Evolutionary conservation across 2,113 vertebrate species (phyloP).

Genomic region (Echinops telfairi): DNA sequence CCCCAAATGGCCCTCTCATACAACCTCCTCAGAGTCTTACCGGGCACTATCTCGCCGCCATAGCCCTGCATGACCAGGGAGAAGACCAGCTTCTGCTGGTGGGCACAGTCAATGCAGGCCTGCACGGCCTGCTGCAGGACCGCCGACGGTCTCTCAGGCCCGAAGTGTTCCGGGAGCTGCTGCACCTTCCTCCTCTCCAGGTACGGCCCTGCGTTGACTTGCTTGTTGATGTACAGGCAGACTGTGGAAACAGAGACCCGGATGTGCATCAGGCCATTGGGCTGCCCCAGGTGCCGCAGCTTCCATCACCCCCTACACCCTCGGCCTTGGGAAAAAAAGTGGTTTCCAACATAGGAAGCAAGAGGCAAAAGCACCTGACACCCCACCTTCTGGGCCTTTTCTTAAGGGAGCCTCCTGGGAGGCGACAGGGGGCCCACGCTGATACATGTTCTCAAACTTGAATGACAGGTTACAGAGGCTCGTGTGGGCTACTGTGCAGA

Average conservation of each 20-base stretch:
- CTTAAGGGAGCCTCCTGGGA: background rate
- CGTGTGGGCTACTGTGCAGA: accelerated
- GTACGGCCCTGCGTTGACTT: constrained; percentile 94
- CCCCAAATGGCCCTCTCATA: background rate
- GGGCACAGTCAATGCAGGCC: constrained; percentile 97
- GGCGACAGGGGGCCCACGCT: background rate
- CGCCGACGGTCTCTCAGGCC: constrained; percentile 92
- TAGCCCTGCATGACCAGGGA: constrained; percentile 97
- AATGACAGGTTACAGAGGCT: background rate
- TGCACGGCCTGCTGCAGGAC: constrained; percentile 97
- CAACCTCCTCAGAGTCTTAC: constrained; percentile 82
- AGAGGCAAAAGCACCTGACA: background rate
- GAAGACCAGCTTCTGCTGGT: constrained; percentile 96
- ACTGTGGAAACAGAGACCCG: constrained; percentile 88
- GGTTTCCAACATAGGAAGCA: background rate
- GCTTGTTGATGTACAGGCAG: constrained; percentile 98
- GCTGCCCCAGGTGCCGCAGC: background rate
- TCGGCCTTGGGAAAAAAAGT: background rate
- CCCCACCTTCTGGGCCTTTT: background rate
- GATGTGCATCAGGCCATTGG: background rate
- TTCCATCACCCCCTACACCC: background rate
- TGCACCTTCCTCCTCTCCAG: constrained; percentile 96
- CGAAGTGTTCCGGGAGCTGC: constrained; percentile 96
- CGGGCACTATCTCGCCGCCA: constrained; percentile 95
- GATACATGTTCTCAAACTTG: background rate